These are phyloP conservation scores for Anguilla japonica DNA, from an alignment of 2,113 vertebrate species.

Conservation along the genomic window DNA sequence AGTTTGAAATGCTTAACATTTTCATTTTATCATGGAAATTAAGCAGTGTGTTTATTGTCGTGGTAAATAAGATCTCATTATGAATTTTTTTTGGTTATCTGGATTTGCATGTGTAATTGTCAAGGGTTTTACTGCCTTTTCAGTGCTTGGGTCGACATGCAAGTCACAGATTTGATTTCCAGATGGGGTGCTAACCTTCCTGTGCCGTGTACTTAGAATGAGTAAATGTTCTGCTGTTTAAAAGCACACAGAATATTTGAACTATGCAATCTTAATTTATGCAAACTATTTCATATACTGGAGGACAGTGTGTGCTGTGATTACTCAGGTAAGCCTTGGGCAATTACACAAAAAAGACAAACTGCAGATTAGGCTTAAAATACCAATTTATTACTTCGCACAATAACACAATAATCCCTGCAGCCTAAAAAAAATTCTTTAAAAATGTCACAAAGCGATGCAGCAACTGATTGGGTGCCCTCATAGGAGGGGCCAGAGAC, in stretches of 20 bases:
- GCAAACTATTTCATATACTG: not conserved
- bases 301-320: not conserved
- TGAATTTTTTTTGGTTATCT: too few relatives aligned
- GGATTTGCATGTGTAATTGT: too few relatives aligned
- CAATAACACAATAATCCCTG: slow-evolving; percentile 96
- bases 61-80: too few relatives aligned
- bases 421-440: slow-evolving; percentile 77
- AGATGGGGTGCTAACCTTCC: too few relatives aligned
- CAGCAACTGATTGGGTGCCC: slow-evolving; percentile 69
- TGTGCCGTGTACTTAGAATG: not conserved
- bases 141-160: too few relatives aligned
- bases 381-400: slow-evolving; percentile 92
- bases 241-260: not conserved
- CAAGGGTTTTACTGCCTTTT: too few relatives aligned
- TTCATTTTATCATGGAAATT: too few relatives aligned
- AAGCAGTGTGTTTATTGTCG: too few relatives aligned
- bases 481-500: slow-evolving; percentile 63
- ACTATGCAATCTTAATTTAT: not conserved
- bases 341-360: slow-evolving; percentile 8
- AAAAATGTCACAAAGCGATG: slow-evolving; percentile 77
- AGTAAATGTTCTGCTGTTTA: not conserved
- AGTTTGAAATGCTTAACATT: too few relatives aligned
- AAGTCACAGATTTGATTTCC: too few relatives aligned
- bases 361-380: slow-evolving; percentile 80
- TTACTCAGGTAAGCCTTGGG: not conserved